A percentile compares a stretch with the other conserved stretches of the same genome.
phyloP scores from a whole-genome alignment of 2,797 vertebrate species.

The Clarias platycephalus region DNA sequence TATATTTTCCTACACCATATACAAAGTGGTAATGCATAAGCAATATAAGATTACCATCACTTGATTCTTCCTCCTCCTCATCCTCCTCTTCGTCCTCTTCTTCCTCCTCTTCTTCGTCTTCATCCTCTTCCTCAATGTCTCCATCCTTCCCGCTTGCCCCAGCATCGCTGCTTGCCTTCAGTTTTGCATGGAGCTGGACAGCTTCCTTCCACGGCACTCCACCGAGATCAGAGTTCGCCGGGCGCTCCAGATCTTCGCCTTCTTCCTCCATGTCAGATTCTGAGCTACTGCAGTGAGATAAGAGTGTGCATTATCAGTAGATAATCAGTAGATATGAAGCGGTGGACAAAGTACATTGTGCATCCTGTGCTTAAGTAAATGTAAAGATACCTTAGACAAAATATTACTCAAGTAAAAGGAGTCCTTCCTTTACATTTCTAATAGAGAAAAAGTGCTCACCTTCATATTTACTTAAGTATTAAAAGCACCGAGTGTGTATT shows the following conservation, averaged over 20 bases:
- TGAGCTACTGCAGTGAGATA: slow-evolving; percentile 80
- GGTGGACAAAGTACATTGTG: too few relatives aligned
- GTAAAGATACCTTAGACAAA: too few relatives aligned
- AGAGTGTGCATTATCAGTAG: not conserved
- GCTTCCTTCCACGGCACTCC: slow-evolving; percentile 95
- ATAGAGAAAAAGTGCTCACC: too few relatives aligned
- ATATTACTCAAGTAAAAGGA: too few relatives aligned
- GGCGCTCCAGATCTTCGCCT: slow-evolving; percentile 66
- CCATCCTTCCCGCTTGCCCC: slow-evolving; percentile 27
- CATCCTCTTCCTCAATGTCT: slow-evolving; percentile 60
- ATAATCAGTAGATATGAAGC: not conserved
- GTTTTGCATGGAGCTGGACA: slow-evolving; percentile 87
- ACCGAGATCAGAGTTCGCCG: slow-evolving; percentile 83
- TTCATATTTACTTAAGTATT: too few relatives aligned
- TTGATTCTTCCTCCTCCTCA: slow-evolving; percentile 77
- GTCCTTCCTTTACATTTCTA: too few relatives aligned
- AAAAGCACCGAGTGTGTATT: too few relatives aligned
- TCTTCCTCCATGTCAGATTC: slow-evolving; percentile 90
- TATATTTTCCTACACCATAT: not conserved
- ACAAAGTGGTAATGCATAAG: not conserved
- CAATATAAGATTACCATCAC: slow-evolving; percentile 80
- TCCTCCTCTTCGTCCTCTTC: slow-evolving; percentile 72
- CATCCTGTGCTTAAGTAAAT: too few relatives aligned
- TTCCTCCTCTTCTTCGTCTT: slow-evolving; percentile 61
- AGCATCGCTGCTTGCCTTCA: slow-evolving; percentile 74